A percentile compares a stretch with the other conserved stretches of the same genome.
phyloP scores from a whole-genome alignment of 2,113 vertebrate genomes.

The Dipodomys spectabilis region DNA sequence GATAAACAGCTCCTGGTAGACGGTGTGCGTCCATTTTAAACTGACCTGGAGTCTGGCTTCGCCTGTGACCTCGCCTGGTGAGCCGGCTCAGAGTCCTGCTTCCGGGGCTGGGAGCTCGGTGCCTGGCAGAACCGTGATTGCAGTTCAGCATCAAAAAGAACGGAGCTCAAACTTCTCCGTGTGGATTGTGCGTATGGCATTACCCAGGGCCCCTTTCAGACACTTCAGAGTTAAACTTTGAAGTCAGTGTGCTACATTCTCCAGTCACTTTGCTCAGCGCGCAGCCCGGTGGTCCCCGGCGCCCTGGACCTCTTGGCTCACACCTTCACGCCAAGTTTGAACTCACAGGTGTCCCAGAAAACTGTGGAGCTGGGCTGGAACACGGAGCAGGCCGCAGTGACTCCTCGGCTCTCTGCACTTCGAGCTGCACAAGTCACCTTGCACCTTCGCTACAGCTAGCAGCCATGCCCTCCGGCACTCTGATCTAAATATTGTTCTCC shows the following conservation, averaged over 20 bases:
- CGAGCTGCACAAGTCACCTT: not conserved
- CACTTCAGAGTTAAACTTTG: not conserved
- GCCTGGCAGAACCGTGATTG: not conserved
- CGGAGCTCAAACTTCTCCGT: not conserved
- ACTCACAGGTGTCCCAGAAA: not conserved
- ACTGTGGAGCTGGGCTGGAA: not conserved
- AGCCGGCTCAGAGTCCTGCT: conserved; percentile 68
- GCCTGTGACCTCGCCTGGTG: conserved; percentile 28
- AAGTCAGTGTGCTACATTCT: not conserved
- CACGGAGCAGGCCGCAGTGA: too few species aligned
- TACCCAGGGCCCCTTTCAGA: not conserved
- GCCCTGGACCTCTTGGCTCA: not conserved
- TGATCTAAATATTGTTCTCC: conserved; percentile 33
- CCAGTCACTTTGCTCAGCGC: not conserved
- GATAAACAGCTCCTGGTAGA: conserved; percentile 80
- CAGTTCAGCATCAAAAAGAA: conserved; percentile 60
- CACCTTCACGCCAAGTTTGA: not conserved
- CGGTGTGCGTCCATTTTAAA: conserved; percentile 76
- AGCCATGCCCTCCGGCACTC: not conserved
- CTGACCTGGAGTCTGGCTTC: conserved; percentile 66
- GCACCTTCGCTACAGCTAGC: not conserved
- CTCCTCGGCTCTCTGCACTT: too few species aligned
- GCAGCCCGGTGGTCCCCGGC: not conserved
- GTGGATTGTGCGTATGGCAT: not conserved
- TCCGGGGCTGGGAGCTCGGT: conserved; percentile 66